Evolutionary conservation across 1,140 invertebrate genomes (phyloP).

Genomic region (Plectrocnemia conspersa): DNA sequence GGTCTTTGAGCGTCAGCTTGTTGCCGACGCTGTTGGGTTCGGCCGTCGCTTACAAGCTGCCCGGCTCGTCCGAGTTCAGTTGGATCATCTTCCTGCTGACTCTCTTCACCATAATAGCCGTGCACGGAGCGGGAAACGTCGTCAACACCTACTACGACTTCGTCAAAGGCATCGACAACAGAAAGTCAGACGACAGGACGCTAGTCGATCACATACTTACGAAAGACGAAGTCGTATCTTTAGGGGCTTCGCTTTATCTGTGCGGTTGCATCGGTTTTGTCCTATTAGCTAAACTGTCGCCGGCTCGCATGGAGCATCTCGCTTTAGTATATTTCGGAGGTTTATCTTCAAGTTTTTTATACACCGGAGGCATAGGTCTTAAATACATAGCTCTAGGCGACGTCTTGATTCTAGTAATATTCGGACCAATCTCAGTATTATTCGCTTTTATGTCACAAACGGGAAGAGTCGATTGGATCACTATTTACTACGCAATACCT

Average conservation of each 20-base stretch:
- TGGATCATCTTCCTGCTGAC: slow-evolving; percentile 75
- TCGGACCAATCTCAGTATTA: slow-evolving; percentile 90
- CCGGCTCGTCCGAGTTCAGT: slow-evolving; percentile 66
- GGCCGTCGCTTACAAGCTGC: slow-evolving; percentile 76
- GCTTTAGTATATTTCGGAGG: slow-evolving; percentile 93
- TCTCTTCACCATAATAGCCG: slow-evolving; percentile 78
- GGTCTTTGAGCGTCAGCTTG: slow-evolving; percentile 87
- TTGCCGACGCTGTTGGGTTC: slow-evolving; percentile 85
- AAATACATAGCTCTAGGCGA: slow-evolving; percentile 92
- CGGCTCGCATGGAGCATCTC: slow-evolving; percentile 89
- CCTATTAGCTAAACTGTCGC: slow-evolving; percentile 70
- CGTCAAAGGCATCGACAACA: slow-evolving; percentile 86
- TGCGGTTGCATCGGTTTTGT: slow-evolving; percentile 87
- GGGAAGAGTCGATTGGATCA: slow-evolving; percentile 76
- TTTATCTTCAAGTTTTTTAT: slow-evolving; percentile 89
- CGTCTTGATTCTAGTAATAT: slow-evolving; percentile 85
- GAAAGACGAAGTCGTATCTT: slow-evolving; percentile 78
- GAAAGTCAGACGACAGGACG: slow-evolving; percentile 88
- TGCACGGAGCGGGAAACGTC: slow-evolving; percentile 94
- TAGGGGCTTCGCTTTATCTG: slow-evolving; percentile 83
- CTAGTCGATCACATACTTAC: slow-evolving; percentile 85
- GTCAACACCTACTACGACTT: slow-evolving; percentile 96
- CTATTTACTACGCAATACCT: slow-evolving; percentile 89
- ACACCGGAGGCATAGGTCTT: slow-evolving; percentile 89
- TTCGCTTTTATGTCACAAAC: slow-evolving; percentile 92